Evolutionary conservation across 2,113 vertebrate genomes (phyloP).

Genomic region (Cochlearius cochlearius): DNA sequence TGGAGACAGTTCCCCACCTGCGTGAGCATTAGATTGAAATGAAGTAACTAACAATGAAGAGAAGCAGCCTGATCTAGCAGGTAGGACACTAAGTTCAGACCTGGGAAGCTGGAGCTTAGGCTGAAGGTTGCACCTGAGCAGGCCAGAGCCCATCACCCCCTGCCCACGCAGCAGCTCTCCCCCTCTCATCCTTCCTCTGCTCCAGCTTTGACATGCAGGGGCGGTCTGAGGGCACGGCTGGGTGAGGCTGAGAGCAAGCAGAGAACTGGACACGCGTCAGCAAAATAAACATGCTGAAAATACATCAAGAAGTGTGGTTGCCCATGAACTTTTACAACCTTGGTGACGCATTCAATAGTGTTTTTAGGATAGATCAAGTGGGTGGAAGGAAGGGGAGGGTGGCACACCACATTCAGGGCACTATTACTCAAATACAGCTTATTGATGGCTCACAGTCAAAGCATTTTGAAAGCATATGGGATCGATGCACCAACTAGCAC

Average conservation of each 20-base stretch:
- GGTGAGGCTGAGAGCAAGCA: neutral
- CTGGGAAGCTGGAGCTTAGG: neutral
- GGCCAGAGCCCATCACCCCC: neutral
- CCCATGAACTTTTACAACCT: neutral
- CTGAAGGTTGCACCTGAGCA: neutral
- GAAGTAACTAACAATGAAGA: neutral
- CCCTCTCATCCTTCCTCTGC: neutral
- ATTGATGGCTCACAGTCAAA: neutral
- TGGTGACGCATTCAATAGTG: neutral
- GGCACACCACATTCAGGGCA: neutral
- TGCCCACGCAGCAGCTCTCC: neutral
- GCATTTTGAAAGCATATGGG: neutral
- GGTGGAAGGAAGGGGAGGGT: neutral
- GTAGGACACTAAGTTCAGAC: neutral
- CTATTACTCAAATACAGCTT: neutral
- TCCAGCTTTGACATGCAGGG: neutral
- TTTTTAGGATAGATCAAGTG: neutral
- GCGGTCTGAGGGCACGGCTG: accelerated
- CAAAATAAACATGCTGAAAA: neutral
- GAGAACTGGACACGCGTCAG: accelerated
- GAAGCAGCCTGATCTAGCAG: neutral
- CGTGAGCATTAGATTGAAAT: accelerated
- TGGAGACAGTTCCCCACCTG: accelerated
- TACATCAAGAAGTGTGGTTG: neutral
- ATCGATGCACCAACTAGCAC: neutral